phyloP scores from a whole-genome alignment of 2,797 vertebrate genomes.

The Poeciliopsis turneri region DNA sequence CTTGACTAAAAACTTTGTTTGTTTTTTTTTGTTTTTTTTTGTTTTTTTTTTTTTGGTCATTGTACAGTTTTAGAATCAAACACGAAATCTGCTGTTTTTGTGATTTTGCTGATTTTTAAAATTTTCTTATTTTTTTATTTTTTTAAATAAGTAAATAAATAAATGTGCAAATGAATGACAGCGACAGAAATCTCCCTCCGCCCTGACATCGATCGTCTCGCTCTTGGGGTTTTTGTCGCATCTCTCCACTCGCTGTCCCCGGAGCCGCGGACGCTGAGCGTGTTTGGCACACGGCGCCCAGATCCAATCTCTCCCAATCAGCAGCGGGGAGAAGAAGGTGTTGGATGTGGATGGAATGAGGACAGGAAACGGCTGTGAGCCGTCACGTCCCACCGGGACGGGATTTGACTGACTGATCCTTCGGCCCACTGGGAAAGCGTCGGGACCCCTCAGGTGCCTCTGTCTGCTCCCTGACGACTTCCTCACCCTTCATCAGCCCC shows the following conservation, averaged over 20 bases:
- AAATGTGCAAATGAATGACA: neutral
- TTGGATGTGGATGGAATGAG: slow-evolving; percentile 80
- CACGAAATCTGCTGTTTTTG: neutral
- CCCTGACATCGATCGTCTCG: slow-evolving; percentile 16
- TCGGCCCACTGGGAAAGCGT: slow-evolving; percentile 64
- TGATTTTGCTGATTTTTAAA: neutral
- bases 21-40: no score
- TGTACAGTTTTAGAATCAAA: neutral
- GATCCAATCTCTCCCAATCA: slow-evolving; percentile 76
- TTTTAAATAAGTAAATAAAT: neutral
- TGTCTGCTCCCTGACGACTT: slow-evolving; percentile 25
- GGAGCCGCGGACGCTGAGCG: slow-evolving; percentile 57
- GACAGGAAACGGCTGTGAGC: slow-evolving; percentile 75
- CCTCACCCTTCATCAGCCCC: slow-evolving; percentile 21
- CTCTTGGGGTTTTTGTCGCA: slow-evolving; percentile 39
- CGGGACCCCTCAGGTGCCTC: slow-evolving; percentile 69
- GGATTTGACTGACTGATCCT: slow-evolving; percentile 59
- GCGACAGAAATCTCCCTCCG: neutral
- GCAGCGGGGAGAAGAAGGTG: slow-evolving; percentile 69
- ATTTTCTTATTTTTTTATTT: no score
- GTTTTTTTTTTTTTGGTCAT: neutral
- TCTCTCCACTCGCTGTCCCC: slow-evolving; percentile 47
- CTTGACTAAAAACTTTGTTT: neutral
- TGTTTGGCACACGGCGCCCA: slow-evolving; percentile 79
- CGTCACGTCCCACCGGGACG: slow-evolving; percentile 52